Base-by-base conservation (phyloP, 2,888 invertebrate genomes). In the Hydriomena furcata region DNA sequence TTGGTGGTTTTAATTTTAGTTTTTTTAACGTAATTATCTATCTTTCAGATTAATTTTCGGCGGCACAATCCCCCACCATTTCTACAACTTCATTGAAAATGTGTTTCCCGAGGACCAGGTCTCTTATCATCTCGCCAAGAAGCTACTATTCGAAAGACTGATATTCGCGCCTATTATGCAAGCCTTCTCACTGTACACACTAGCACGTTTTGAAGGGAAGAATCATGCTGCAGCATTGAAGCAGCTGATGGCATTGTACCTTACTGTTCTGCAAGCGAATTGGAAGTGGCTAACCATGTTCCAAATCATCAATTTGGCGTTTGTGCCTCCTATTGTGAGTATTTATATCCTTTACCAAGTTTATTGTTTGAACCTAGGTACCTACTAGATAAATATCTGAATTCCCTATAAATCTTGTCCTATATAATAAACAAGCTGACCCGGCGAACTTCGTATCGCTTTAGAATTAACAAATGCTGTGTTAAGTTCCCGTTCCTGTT, bases 261-360 rank as follows among this genome's bases (percentile, higher is more conserved):
- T 91, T 81, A 92, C 93, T 0, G 84, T 95, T 11, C 77, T 96
- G 21, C 85, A 91, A 56, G 93, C 94, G 1, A 96, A 96, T 77
- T 94, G 95, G 93, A 94, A 93, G 72, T 96, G 94, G 85, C 79
- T 96, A 30, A 95, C 96, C 0, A 56, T 95, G 5, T 91, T 95
- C 66, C 95, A 96, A 63, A 91, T 94, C 51, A 82, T 96, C 11
- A 96, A 96, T 73, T 84, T 96, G 58, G 92, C 92, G 55, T 93
- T 94, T 65, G 93, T 96, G 3, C 96, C 96, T 11, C 94, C 95
- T 48, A 92, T 96, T 93, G 95, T 95, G 85, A 92, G 89, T 81
- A 46, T 4, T 7, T 7, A 1, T n/a, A n/a, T n/a, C n/a, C n/a
- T n/a, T n/a, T n/a, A n/a, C n/a, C n/a, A n/a, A n/a, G n/a, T n/a